Base-by-base conservation (phyloP, 2,888 invertebrate species). In the Sminthurides aquaticus region DNA sequence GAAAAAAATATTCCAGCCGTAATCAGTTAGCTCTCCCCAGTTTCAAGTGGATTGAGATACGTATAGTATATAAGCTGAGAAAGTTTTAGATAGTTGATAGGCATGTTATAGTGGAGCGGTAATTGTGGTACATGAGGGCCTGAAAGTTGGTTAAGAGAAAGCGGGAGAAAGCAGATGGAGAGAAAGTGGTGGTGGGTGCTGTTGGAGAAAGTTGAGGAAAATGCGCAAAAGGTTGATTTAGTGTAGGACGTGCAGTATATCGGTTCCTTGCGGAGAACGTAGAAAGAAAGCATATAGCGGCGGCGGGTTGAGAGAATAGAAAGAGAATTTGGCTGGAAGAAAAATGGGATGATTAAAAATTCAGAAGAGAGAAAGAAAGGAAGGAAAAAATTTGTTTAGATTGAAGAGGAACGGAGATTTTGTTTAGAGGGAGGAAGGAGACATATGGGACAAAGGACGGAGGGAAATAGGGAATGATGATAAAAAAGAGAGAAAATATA, bases 331-430 rank as follows among this genome's bases (percentile, higher is more conserved):
- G 18, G 20, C 20, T 52, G 52, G 22, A 52, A 52, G 52, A 52
- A 69, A 69, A 68, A 66, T 66, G 55, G 57, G 57, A 56, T 64
- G 68, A 68, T 68, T 68, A 68, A 68, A 66, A 66, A 68, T 66
- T 66, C 64, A 65, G 28, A 49, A 67, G 65, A 62, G 57, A 59
- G 26, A 57, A 28, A 57, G 28, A 57, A 57, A 28, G 29, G 26
- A 28, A 28, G n/a, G 28, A 57, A 58, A 57, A 67, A 64, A 56
- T 67, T 67, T 64, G 61, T 58, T 67, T 58, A 56, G 64, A 55
- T 64, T 54, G 64, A 67, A 49, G 49, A 52, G 49, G 58, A 52
- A 57, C 22, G 20, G 27, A 58, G 5, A 62, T 34, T 56, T 62
- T 34, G 48, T 52, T 52, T 20, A 48, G 25, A 60, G 49, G 55